Conservation (phyloP, 2,113 vertebrate species). For the Psilopogon haemacephalus region DNA sequence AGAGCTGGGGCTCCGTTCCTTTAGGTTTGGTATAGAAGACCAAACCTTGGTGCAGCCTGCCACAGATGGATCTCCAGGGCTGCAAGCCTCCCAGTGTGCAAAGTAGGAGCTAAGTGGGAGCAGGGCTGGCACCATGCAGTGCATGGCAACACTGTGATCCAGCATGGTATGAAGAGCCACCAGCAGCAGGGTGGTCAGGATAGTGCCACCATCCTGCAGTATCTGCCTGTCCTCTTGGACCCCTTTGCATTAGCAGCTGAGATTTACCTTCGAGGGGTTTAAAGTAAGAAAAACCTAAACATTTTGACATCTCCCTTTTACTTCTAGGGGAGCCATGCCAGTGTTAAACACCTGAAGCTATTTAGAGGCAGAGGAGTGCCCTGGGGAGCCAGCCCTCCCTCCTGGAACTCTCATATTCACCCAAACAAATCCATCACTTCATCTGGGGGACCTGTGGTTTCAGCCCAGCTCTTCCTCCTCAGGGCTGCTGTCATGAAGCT, state of each 20-base stretch:
- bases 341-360: background rate
- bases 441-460: background rate
- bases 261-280: background rate
- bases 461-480: background rate
- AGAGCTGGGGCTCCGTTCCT: accelerated
- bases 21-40: background rate
- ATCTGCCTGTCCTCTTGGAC: background rate
- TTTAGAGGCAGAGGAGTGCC: background rate
- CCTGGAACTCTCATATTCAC: background rate
- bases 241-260: background rate
- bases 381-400: accelerated
- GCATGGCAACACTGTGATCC: background rate
- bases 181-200: background rate
- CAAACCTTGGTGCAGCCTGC: background rate
- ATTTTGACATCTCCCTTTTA: background rate
- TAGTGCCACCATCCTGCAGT: background rate
- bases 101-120: background rate
- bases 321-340: background rate
- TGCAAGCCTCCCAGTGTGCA: background rate
- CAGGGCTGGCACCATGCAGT: background rate
- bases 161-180: background rate
- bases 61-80: background rate
- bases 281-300: background rate
- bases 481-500: accelerated
- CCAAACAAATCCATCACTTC: background rate